Evolutionary conservation across 2,113 vertebrate species (phyloP), one percentile per base, ranked within the genome.

Genomic region (Sinosuthora webbiana): DNA sequence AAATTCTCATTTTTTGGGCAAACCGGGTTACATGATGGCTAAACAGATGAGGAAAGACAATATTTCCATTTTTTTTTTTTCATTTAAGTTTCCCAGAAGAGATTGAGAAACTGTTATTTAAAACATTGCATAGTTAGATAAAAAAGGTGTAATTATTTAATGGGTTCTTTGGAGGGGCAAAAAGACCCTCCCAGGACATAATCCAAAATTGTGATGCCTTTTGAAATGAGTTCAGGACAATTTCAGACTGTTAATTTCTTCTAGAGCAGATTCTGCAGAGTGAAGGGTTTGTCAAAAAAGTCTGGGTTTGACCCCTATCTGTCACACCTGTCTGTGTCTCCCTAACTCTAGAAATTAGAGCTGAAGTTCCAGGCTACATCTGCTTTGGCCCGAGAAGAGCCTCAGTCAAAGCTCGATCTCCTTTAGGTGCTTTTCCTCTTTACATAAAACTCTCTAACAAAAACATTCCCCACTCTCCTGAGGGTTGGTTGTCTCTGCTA

Each of bases 11-110:
- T 67, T 92, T 87, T 30, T 0, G 7, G 20, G 21, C 55, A 79
- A 93, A 70, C 19, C 44, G 12, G 11, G 2, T 77, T 71, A 27
- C 53, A 41, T 42, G 63, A 69, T 63, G 42, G 59, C 44, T 77
- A 31, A 77, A 86, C 13, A 55, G 55, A 86, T 63, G 39, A 85
- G 37, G 57, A 89, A 50, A 77, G 23, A 41, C 4, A 70, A 8
- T 55, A 18, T 50, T 95, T 85, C 45, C 13, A 50, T 85, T 91
- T 57, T 50, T 89, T 85, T 75, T 57, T 50, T 89, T 85, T 75
- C 35, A 79, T 75, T 56, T 18, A 86, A 68, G 14, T 70, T 84
- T 93, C 53, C 55, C 14, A 14, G 73, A 87, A 80, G 21, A 70
- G 10, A 64, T 20, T 57, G 33, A 86, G 10, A 42, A 83, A 80